Base-by-base conservation (phyloP, 2,888 invertebrate genomes). In the Tribolium freemani region DNA sequence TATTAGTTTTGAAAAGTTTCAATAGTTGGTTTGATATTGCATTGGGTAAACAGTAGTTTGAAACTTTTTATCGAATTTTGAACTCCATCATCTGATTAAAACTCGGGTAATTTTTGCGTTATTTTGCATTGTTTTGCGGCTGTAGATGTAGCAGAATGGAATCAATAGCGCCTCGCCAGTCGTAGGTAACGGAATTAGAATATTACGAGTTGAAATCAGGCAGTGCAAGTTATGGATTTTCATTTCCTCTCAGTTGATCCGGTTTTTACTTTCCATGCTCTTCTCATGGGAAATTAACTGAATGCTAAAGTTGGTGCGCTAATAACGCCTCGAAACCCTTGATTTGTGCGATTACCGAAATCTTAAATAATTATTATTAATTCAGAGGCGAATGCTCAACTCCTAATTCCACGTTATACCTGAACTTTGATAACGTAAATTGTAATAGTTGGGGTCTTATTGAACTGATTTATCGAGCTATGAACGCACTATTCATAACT, bases 201-300 rank as follows among this genome's bases (percentile, higher is more conserved):
- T 67, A 67, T 67, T 67, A 46, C 56, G 56, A 21, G 66, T 57
- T 64, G 64, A 71, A 71, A 71, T 64, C 81, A 81, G 74, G 77
- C 77, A 77, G 73, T 77, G 75, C 78, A 79, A 83, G 81, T 83
- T 83, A 84, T 83, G 81, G 81, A 83, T 83, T 83, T 83, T 82
- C 83, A 83, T 83, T 83, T 83, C 83, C 83, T 81, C 76, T 77
- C 71, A 77, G 78, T 76, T 80, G 80, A 82, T 83, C 80, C 81
- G 79, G 79, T 82, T 81, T 81, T 81, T 81, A 80, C 80, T 80
- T 79, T 79, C 76, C 53, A 75, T 75, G 75, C 75, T 77, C 77
- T 81, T 75, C 83, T 82, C 83, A 71, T 76, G 83, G 83, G 84
- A 83, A 84, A 82, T 82, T 82, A 82, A 81, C 79, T 77, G 64